Evolutionary conservation across 2,113 vertebrate genomes (phyloP).

Genomic region (Leucoraja erinaceus): DNA sequence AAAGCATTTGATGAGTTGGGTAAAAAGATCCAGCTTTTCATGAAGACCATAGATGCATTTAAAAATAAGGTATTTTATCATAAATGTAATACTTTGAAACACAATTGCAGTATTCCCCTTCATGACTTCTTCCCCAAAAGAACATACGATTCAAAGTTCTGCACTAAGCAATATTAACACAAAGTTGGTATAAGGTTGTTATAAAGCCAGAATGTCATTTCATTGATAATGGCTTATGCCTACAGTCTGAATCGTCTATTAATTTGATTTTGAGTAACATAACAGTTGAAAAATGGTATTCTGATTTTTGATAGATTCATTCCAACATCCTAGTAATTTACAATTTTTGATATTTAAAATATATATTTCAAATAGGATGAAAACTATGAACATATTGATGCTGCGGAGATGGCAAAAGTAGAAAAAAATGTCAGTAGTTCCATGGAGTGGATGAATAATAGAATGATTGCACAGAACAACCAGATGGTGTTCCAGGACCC

Average conservation of each 20-base stretch:
- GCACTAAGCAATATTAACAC: too few species aligned
- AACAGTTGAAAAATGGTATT: background rate
- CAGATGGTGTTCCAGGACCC: constrained; percentile 77
- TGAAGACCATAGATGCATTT: constrained; percentile 82
- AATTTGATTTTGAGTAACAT: background rate
- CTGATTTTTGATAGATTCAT: background rate
- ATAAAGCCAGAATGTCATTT: too few species aligned
- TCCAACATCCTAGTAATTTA: background rate
- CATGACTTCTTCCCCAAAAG: background rate
- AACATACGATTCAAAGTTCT: background rate
- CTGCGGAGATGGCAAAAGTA: constrained; percentile 71
- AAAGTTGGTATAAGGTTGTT: too few species aligned
- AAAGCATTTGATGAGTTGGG: constrained; percentile 84
- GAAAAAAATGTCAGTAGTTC: constrained; percentile 75
- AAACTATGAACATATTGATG: constrained; percentile 72
- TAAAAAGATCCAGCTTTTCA: constrained; percentile 81
- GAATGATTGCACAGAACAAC: constrained; percentile 85
- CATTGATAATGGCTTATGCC: background rate
- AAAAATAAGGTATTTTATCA: constrained; percentile 74
- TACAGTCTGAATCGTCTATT: background rate
- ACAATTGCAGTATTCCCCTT: background rate
- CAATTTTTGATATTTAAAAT: background rate
- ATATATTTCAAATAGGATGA: constrained; percentile 66
- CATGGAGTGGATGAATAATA: constrained; percentile 85
- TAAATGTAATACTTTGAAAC: background rate